Evolutionary conservation across 2,113 vertebrate genomes (phyloP).

Genomic region (Heloderma charlesbogerti): DNA sequence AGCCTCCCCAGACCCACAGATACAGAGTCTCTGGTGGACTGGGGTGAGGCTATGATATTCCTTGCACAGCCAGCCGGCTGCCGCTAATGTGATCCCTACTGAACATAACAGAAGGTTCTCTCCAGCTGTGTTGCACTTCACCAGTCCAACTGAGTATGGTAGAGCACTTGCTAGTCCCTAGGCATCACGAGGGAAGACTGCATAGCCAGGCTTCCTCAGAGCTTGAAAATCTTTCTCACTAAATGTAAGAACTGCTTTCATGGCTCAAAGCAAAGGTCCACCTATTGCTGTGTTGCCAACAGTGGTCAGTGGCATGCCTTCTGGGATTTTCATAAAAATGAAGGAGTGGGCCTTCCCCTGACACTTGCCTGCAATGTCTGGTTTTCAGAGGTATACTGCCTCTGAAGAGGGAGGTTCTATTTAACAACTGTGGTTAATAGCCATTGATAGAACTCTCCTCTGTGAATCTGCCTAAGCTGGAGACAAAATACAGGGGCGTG

Average conservation of each 20-base stretch:
- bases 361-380: too few relatives aligned
- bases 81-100: accelerated
- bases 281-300: neutral
- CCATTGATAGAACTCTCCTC: neutral
- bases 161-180: neutral
- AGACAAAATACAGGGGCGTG: neutral
- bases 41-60: neutral
- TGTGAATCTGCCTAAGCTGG: neutral
- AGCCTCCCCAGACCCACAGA: too few relatives aligned
- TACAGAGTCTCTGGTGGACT: too few relatives aligned
- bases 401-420: neutral
- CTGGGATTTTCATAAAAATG: neutral
- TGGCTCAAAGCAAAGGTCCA: neutral
- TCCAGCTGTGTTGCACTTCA: neutral
- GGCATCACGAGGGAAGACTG: too few relatives aligned
- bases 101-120: neutral
- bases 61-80: neutral
- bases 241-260: neutral
- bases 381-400: neutral
- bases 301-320: neutral
- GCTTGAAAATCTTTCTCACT: neutral
- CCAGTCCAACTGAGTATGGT: neutral
- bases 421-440: neutral
- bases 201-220: neutral
- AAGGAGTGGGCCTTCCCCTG: neutral